Conservation (phyloP, 2,113 vertebrate species). For the Antigone vipio region DNA sequence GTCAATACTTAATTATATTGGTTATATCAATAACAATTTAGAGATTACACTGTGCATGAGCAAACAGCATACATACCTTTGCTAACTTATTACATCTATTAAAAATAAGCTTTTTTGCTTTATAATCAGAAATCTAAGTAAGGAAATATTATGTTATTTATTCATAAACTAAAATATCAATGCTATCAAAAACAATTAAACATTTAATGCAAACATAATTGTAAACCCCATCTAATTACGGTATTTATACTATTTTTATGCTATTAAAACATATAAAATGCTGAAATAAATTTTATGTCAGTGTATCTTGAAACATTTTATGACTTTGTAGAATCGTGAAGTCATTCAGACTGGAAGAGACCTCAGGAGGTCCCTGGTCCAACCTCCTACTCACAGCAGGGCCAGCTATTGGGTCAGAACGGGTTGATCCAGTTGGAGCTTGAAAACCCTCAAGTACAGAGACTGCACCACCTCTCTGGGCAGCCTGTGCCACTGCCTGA, state of each 20-base stretch:
- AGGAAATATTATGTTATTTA: not conserved
- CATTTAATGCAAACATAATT: not conserved
- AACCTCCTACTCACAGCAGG: not conserved
- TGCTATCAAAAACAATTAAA: not conserved
- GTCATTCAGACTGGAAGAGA: not conserved
- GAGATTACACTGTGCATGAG: not conserved
- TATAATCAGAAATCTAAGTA: not conserved
- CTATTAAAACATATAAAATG: not conserved
- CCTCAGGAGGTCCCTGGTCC: not conserved
- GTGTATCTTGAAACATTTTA: not conserved
- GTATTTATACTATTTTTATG: not conserved
- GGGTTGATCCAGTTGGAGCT: not conserved
- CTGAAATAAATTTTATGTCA: not conserved
- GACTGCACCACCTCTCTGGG: not conserved
- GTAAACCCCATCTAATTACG: rapidly evolving
- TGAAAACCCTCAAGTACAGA: not conserved
- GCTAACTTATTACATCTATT: not conserved
- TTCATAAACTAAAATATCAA: not conserved
- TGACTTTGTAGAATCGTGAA: not conserved
- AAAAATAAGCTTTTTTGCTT: not conserved
- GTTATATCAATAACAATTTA: not conserved
- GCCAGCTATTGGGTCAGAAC: not conserved
- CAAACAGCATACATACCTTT: not conserved
- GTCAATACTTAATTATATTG: not conserved
- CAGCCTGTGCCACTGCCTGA: not conserved